A percentile compares a stretch with the other conserved stretches of the same genome.
These are phyloP conservation scores for Drosophila cracens DNA, from an alignment of 2,888 invertebrate genomes.

Conservation along the genomic window DNA sequence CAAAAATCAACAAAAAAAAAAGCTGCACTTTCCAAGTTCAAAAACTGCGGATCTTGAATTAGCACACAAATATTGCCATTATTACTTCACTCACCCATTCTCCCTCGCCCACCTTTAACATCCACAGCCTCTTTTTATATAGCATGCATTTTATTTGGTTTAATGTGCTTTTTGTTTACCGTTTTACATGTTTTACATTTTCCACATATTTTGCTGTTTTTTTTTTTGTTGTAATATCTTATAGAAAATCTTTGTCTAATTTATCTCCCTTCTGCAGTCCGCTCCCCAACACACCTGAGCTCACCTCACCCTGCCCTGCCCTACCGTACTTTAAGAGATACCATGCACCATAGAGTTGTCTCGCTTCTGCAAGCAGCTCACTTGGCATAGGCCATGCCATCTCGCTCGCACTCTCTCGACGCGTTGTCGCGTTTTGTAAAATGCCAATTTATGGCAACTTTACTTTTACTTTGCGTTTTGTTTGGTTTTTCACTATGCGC, in stretches of 20 bases:
- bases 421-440: slow-evolving; percentile 30
- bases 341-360: slow-evolving; percentile 29
- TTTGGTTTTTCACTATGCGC: not conserved
- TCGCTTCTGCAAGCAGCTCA: slow-evolving; percentile 20
- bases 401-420: slow-evolving; percentile 34
- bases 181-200: slow-evolving; percentile 19
- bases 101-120: not conserved
- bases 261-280: not conserved
- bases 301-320: not conserved
- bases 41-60: slow-evolving; percentile 41
- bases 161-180: slow-evolving; percentile 22
- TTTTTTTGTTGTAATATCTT: not conserved
- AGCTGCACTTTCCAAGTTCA: slow-evolving; percentile 12
- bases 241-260: slow-evolving; percentile 13
- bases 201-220: slow-evolving; percentile 4
- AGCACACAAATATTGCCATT: not conserved
- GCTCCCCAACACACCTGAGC: not conserved
- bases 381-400: not conserved
- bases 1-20: slow-evolving; percentile 4
- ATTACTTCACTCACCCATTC: not conserved
- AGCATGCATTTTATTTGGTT: slow-evolving; percentile 4
- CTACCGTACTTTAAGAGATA: not conserved
- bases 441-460: slow-evolving; percentile 44
- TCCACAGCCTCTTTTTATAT: not conserved
- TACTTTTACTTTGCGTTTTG: slow-evolving; percentile 17